phyloP scores from a whole-genome alignment of 2,888 invertebrate genomes.

The Sesia apiformis region DNA sequence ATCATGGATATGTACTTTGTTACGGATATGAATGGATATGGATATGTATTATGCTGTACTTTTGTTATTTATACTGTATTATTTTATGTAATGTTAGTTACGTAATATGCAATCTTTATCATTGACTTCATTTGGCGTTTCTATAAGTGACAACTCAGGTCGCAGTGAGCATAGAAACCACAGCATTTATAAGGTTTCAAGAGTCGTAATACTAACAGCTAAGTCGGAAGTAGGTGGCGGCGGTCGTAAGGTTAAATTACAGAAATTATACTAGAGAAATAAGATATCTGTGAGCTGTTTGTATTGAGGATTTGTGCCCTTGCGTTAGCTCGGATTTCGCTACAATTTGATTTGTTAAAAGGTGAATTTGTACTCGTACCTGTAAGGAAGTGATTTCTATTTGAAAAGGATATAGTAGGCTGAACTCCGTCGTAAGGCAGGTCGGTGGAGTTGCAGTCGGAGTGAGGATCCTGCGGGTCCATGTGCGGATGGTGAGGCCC shows the following conservation, averaged over 20 bases:
- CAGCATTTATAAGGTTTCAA: constrained; percentile 64
- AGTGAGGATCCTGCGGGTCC: constrained; percentile 89
- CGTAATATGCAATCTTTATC: neutral
- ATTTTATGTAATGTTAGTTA: neutral
- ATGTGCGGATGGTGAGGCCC: constrained; percentile 84
- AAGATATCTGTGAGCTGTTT: constrained; percentile 60
- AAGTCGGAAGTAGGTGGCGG: constrained; percentile 61
- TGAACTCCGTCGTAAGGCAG: constrained; percentile 93
- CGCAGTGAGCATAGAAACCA: constrained; percentile 52
- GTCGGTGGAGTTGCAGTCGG: constrained; percentile 93
- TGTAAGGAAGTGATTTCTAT: neutral
- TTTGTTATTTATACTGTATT: no score
- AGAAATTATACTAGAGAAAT: constrained; percentile 52
- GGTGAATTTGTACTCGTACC: constrained; percentile 3
- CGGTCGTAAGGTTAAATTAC: constrained; percentile 69
- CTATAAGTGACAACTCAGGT: no score
- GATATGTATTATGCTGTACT: no score
- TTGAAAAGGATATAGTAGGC: constrained; percentile 96
- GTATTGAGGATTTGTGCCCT: constrained; percentile 28
- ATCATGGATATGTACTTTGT: neutral
- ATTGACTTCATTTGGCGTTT: no score
- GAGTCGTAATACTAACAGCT: constrained; percentile 59
- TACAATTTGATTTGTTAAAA: constrained; percentile 2
- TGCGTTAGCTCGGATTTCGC: constrained; percentile 25
- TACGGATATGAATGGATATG: no score